phyloP scores from a whole-genome alignment of 2,888 invertebrate species.

The Dryocosmus kuriphilus region DNA sequence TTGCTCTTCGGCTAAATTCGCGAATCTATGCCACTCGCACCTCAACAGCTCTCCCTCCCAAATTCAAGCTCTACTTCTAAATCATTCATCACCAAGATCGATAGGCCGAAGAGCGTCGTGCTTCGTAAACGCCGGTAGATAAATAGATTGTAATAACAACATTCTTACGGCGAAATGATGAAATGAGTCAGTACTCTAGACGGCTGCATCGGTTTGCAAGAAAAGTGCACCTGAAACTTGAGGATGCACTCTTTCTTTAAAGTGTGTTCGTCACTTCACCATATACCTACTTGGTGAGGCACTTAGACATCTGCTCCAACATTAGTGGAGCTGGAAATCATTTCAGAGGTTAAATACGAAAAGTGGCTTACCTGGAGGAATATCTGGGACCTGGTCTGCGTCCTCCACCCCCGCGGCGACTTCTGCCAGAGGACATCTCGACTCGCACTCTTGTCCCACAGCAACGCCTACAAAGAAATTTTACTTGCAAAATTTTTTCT shows the following conservation, averaged over 20 bases:
- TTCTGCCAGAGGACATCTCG: conserved; percentile 95
- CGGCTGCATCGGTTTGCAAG: conserved; percentile 48
- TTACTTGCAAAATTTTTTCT: conserved; percentile 46
- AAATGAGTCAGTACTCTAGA: conserved; percentile 15
- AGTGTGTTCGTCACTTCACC: conserved; percentile 58
- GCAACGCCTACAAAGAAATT: conserved; percentile 83
- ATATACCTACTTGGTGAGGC: conserved; percentile 68
- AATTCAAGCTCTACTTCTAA: conserved; percentile 8
- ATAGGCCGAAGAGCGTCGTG: background rate
- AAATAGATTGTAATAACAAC: conserved; percentile 45
- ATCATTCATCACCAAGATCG: background rate
- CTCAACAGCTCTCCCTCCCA: background rate
- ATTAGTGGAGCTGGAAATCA: conserved; percentile 62
- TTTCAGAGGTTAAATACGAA: conserved; percentile 3
- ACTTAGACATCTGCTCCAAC: conserved; percentile 60
- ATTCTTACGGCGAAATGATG: conserved; percentile 51
- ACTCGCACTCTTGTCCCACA: conserved; percentile 94
- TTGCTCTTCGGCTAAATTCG: background rate
- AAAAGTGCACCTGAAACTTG: conserved; percentile 52
- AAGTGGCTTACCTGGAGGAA: conserved; percentile 69
- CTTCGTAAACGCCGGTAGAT: background rate
- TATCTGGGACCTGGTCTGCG: conserved; percentile 74
- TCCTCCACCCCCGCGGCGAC: conserved; percentile 83
- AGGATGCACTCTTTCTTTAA: conserved; percentile 58
- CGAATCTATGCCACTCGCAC: background rate